Base-by-base conservation (phyloP, 2,113 vertebrate species). In the Myxocyprinus asiaticus region DNA sequence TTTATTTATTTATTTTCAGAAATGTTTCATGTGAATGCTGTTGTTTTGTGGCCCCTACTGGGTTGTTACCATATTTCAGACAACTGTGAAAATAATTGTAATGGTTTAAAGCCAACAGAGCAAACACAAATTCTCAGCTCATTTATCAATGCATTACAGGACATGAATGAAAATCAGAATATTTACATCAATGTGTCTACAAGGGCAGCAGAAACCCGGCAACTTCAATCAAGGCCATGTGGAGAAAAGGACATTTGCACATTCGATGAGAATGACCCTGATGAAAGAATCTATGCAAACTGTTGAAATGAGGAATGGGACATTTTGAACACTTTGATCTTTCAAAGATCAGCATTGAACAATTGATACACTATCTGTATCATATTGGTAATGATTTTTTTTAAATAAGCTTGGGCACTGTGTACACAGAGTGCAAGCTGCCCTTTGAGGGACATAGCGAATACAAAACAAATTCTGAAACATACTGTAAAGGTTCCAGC, bases 201-300 rank as follows among this genome's bases (percentile, higher is more conserved):
- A 55, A 51, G 4, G 14, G 6, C 51, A 70, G 22, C 3, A 9
- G 6, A 42, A 56, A 44, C 11, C 51, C 68, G 9, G 33, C 22
- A 69, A 22, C 10, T 53, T 69, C 10, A 70, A 5, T 43, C 51
- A 55, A 56, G 56, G 10, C 0, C 48, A 22, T 22, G 4, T 68
- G 10, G 4, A 6, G 17, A 6, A 5, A 9, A 43, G 11, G 14
- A 9, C 1, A 69, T 7, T 12, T 1, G 0, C 17, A 7, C 6
- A 51, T 14, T 14, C 0, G 7, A 14, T 22, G 4, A 51, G 17
- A 12, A 12, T 51, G 5, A 12, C 11, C 15, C 50, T 1, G 4
- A 56, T 0, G 50, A 56, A 56, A 43, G 6, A 11, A 70, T 70
- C 51, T 70, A 70, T 43, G 51, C 50, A 70, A 70, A 70, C 50